Percentiles rank a stretch among this genome's conserved stretches.
phyloP scores from a whole-genome alignment of 2,797 vertebrate species.

The Poecilia velifera region DNA sequence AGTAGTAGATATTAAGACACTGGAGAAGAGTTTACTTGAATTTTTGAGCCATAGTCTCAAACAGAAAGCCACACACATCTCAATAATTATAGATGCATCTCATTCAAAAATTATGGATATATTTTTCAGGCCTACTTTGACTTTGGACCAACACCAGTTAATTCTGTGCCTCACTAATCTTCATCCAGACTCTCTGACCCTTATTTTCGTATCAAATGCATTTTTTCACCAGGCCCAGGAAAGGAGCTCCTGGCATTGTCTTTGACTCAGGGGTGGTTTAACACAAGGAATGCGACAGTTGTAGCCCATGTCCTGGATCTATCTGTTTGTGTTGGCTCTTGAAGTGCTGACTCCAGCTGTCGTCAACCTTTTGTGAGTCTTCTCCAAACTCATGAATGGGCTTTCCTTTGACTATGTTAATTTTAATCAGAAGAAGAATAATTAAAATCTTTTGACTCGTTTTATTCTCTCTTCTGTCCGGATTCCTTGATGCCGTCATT shows the following conservation, averaged over 20 bases:
- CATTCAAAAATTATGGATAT: not conserved
- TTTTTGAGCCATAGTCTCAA: not conserved
- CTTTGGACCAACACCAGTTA: not conserved
- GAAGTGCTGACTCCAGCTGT: not conserved
- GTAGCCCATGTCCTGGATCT: not conserved
- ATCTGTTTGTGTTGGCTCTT: not conserved
- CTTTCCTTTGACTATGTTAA: not conserved
- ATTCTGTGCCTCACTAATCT: not conserved
- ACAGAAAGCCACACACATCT: not conserved
- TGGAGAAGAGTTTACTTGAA: not conserved
- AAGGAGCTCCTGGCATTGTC: not conserved
- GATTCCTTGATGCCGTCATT: too few relatives aligned
- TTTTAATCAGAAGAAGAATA: too few relatives aligned
- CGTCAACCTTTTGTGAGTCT: not conserved
- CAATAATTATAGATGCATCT: not conserved
- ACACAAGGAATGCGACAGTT: not conserved
- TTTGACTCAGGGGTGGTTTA: not conserved
- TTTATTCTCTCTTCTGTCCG: too few relatives aligned
- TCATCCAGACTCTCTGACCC: not conserved
- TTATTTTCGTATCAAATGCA: not conserved
- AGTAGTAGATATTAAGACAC: not conserved
- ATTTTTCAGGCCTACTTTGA: not conserved
- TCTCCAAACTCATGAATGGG: not conserved
- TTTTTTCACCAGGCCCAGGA: not conserved
- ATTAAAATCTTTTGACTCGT: too few relatives aligned